phyloP scores from a whole-genome alignment of 2,113 vertebrate species.

The Poeciliopsis prolifica region DNA sequence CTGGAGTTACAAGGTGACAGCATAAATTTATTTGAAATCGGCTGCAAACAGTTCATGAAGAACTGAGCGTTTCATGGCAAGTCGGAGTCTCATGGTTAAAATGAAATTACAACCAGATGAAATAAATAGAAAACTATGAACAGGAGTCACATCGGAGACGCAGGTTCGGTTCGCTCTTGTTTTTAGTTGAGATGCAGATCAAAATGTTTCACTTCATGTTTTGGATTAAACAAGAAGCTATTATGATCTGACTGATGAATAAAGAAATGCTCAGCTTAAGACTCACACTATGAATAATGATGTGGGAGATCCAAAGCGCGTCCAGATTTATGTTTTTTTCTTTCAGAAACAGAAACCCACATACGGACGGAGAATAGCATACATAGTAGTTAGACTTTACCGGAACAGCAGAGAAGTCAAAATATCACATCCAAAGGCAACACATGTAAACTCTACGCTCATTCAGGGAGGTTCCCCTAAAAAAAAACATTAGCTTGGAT shows the following conservation, averaged over 20 bases:
- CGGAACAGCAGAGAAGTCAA: slow-evolving; percentile 7
- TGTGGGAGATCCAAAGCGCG: not conserved
- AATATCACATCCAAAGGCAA: slow-evolving; percentile 22
- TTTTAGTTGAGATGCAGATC: not conserved
- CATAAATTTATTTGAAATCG: not conserved
- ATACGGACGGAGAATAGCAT: slow-evolving; percentile 13
- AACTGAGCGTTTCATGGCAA: slow-evolving; percentile 10
- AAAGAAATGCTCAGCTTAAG: not conserved
- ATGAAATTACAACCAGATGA: slow-evolving; percentile 59
- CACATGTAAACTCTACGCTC: slow-evolving; percentile 19
- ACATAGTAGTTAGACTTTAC: slow-evolving; percentile 26
- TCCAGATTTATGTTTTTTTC: no score
- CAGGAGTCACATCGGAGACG: slow-evolving; percentile 46
- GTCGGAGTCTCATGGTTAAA: slow-evolving; percentile 24
- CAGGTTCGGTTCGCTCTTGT: slow-evolving; percentile 17
- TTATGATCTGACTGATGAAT: not conserved
- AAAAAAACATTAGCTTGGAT: slow-evolving; percentile 11
- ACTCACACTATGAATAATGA: not conserved
- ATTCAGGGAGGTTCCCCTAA: slow-evolving; percentile 17
- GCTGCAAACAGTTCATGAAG: not conserved
- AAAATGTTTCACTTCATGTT: not conserved
- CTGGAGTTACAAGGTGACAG: slow-evolving; percentile 41
- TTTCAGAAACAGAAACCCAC: slow-evolving; percentile 34
- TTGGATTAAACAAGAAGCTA: not conserved
- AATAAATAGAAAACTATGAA: slow-evolving; percentile 26